phyloP scores from a whole-genome alignment of 2,113 vertebrate genomes.

The Gavialis gangeticus region DNA sequence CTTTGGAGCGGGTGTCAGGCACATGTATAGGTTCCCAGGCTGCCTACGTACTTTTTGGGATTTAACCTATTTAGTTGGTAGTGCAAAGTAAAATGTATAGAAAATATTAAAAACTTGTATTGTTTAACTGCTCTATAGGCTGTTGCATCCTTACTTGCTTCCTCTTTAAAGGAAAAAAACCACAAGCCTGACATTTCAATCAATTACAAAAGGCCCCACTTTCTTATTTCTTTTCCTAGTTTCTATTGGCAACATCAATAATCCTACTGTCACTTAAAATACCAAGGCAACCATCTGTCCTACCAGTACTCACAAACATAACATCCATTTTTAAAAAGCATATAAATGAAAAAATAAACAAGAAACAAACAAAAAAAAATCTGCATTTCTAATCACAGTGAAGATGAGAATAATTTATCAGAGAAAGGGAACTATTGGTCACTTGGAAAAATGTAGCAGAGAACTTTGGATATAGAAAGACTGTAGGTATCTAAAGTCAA shows the following conservation, averaged over 20 bases:
- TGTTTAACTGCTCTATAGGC: not conserved
- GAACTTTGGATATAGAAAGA: too few relatives aligned
- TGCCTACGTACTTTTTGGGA: too few relatives aligned
- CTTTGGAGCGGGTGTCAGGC: too few relatives aligned
- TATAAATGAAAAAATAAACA: constrained; percentile 18
- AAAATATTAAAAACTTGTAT: too few relatives aligned
- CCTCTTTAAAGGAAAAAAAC: not conserved
- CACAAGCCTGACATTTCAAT: constrained; percentile 10
- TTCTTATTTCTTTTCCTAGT: constrained; percentile 6
- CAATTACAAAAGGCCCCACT: not conserved
- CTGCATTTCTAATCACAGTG: not conserved
- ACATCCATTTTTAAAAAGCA: constrained; percentile 1
- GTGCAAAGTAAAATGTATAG: too few relatives aligned
- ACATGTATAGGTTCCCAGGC: too few relatives aligned
- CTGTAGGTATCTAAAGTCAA: too few relatives aligned
- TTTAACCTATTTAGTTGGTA: too few relatives aligned
- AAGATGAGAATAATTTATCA: not conserved
- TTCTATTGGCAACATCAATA: constrained; percentile 3
- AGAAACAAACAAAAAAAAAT: not conserved
- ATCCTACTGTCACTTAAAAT: constrained; percentile 37
- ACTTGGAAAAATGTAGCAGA: too few relatives aligned
- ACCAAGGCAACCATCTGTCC: constrained; percentile 62
- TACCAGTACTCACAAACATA: not conserved
- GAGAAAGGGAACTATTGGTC: not conserved
- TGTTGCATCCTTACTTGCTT: not conserved